Percentiles rank a stretch among this genome's conserved stretches.
Conservation (phyloP, 2,888 invertebrate genomes). For the Pyrochroa serraticornis region DNA sequence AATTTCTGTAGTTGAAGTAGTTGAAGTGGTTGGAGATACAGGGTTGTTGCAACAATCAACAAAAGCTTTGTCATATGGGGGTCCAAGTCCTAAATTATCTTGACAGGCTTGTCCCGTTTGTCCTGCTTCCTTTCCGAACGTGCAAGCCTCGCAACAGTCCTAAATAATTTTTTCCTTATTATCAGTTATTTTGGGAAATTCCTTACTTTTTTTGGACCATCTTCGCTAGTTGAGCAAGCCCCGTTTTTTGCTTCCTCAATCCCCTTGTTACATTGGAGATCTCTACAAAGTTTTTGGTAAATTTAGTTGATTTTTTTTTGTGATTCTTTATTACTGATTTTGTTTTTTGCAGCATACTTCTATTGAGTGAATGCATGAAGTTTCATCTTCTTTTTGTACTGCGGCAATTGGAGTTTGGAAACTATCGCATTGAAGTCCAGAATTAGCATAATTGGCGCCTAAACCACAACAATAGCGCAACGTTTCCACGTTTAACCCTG, state of each 20-base stretch:
- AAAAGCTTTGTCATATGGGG: constrained; percentile 67
- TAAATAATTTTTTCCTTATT: constrained; percentile 38
- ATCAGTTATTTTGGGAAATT: neutral
- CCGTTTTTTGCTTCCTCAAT: constrained; percentile 60
- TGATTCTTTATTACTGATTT: constrained; percentile 24
- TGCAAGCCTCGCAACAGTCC: constrained; percentile 70
- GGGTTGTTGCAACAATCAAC: constrained; percentile 64
- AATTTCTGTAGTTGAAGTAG: constrained; percentile 33
- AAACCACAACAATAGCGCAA: constrained; percentile 52
- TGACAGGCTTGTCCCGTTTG: constrained; percentile 64
- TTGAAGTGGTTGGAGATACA: constrained; percentile 32
- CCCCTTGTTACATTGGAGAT: constrained; percentile 61
- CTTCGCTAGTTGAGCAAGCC: constrained; percentile 23
- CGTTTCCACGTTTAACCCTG: constrained; percentile 47
- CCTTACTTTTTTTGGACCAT: constrained; percentile 39
- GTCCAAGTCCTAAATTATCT: constrained; percentile 63
- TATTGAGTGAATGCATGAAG: constrained; percentile 66
- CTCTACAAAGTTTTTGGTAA: constrained; percentile 50
- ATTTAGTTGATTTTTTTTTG: constrained; percentile 1
- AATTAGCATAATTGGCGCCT: constrained; percentile 52
- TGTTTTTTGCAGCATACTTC: constrained; percentile 68
- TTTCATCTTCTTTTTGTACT: constrained; percentile 64
- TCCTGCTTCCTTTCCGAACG: constrained; percentile 67
- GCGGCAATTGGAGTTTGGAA: constrained; percentile 59
- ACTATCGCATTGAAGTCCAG: constrained; percentile 46